phyloP scores from a whole-genome alignment of 2,113 vertebrate genomes.

The Dryoscopus gambensis region DNA sequence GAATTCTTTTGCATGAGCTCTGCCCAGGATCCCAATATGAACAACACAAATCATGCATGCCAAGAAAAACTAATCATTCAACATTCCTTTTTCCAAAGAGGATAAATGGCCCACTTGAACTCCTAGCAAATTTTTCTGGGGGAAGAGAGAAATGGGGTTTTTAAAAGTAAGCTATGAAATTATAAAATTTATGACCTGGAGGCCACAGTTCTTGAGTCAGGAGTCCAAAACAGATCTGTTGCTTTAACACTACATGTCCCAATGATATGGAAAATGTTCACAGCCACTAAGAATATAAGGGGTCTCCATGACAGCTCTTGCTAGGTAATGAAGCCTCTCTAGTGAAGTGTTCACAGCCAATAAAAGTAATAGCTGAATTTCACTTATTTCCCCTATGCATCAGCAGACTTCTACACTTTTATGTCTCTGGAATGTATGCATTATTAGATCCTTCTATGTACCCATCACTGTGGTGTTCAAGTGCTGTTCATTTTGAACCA shows the following conservation, averaged over 20 bases:
- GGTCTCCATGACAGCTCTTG: not conserved
- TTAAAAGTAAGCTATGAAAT: not conserved
- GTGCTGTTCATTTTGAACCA: not conserved
- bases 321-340: not conserved
- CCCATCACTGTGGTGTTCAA: not conserved
- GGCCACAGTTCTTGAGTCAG: not conserved
- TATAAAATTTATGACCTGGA: not conserved
- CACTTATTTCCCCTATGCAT: not conserved
- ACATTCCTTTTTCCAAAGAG: not conserved
- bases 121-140: not conserved
- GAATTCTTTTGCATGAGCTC: not conserved
- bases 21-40: not conserved
- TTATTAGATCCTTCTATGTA: not conserved
- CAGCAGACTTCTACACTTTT: not conserved
- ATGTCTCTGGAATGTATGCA: not conserved
- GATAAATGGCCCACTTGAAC: not conserved
- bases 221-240: not conserved
- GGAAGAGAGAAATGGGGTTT: not conserved
- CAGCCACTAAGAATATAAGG: not conserved
- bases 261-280: not conserved
- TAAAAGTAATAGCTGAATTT: conserved; percentile 15
- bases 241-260: not conserved
- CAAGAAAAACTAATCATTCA: not conserved
- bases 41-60: not conserved
- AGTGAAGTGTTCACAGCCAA: not conserved